These are phyloP conservation scores for Borostomias antarcticus DNA, from an alignment of 2,797 vertebrate species.

Conservation along the genomic window DNA sequence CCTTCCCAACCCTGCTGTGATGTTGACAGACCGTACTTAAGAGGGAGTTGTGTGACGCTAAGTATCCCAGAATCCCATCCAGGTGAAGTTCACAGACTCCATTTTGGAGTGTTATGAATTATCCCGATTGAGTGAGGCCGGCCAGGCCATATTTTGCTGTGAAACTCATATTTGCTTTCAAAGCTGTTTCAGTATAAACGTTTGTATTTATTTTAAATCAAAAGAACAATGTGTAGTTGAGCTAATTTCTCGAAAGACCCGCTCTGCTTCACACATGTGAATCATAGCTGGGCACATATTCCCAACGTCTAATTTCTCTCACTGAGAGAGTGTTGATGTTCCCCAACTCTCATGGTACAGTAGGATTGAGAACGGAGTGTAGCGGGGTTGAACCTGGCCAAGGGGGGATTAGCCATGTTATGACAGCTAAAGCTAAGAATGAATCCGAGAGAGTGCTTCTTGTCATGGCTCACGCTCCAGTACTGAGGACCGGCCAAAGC, in stretches of 20 bases:
- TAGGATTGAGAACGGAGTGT: slow-evolving; percentile 36
- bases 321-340: slow-evolving; percentile 22
- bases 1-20: slow-evolving; percentile 52
- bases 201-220: slow-evolving; percentile 2
- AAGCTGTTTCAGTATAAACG: background rate
- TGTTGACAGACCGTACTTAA: slow-evolving; percentile 21
- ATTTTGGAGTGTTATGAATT: slow-evolving; percentile 23
- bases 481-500: slow-evolving; percentile 8
- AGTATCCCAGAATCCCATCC: slow-evolving; percentile 19
- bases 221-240: slow-evolving; percentile 4
- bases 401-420: slow-evolving; percentile 50
- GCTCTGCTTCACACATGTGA: slow-evolving; percentile 8
- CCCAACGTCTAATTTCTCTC: slow-evolving; percentile 21
- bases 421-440: slow-evolving; percentile 54
- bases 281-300: slow-evolving; percentile 25
- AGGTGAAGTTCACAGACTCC: slow-evolving; percentile 2
- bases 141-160: slow-evolving; percentile 6
- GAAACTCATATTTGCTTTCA: slow-evolving; percentile 27
- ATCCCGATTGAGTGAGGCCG: slow-evolving; percentile 33
- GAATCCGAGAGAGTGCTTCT: slow-evolving; percentile 8
- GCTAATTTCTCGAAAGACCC: background rate
- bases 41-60: slow-evolving; percentile 23
- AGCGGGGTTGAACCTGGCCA: slow-evolving; percentile 9
- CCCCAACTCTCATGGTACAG: slow-evolving; percentile 12
- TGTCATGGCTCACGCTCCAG: slow-evolving; percentile 3